A percentile compares a stretch with the other conserved stretches of the same genome.
Evolutionary conservation across 1,140 invertebrate genomes (phyloP).

Genomic region (Cydia pomonella): DNA sequence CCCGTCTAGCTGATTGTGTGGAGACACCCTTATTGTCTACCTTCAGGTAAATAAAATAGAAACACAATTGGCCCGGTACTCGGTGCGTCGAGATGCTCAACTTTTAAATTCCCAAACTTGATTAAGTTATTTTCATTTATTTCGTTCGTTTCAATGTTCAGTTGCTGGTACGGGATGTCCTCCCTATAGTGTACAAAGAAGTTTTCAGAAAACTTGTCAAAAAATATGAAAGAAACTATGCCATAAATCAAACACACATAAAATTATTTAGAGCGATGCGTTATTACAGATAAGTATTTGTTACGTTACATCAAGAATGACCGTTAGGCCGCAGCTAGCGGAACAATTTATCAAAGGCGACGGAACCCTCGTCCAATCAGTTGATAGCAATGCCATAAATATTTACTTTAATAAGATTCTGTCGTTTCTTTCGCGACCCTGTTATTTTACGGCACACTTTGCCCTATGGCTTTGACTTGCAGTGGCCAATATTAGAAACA

Average conservation of each 20-base stretch:
- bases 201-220: conserved; percentile 50
- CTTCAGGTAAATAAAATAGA: conserved; percentile 75
- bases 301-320: conserved; percentile 45
- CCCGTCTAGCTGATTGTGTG: conserved; percentile 75
- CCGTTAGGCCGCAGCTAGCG: conserved; percentile 60
- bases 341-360: conserved; percentile 72
- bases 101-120: conserved; percentile 72
- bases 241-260: conserved; percentile 66
- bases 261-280: conserved; percentile 62
- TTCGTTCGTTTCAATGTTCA: conserved; percentile 47
- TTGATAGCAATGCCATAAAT: conserved; percentile 80
- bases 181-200: conserved; percentile 39
- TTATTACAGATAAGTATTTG: conserved; percentile 62
- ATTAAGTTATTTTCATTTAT: conserved; percentile 37
- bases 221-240: conserved; percentile 61
- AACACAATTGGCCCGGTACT: conserved; percentile 68
- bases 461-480: conserved; percentile 57
- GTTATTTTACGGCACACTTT: conserved; percentile 75
- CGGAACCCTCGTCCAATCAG: conserved; percentile 73
- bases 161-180: conserved; percentile 44
- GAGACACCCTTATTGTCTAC: conserved; percentile 77
- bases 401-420: conserved; percentile 81
- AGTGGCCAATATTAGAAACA: conserved; percentile 40
- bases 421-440: conserved; percentile 71
- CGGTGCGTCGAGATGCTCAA: conserved; percentile 67